These are phyloP conservation scores for Menidia menidia DNA, from an alignment of 2,797 vertebrate genomes.

Conservation along the genomic window DNA sequence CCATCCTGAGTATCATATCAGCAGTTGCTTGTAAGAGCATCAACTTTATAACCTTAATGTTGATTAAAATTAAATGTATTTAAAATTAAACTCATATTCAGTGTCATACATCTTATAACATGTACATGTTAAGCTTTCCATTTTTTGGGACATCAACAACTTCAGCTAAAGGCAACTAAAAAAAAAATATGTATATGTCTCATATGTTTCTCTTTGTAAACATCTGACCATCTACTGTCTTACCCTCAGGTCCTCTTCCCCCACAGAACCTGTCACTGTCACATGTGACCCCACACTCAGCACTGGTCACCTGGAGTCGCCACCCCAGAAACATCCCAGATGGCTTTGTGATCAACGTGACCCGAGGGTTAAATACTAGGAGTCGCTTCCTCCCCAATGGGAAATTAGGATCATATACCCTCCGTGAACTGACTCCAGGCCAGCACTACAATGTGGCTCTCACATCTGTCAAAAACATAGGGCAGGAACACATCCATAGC, in stretches of 20 bases:
- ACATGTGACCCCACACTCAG: conserved; percentile 87
- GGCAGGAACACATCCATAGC: conserved; percentile 89
- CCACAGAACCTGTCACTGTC: conserved; percentile 91
- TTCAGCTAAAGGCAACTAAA: neutral
- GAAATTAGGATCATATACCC: conserved; percentile 84
- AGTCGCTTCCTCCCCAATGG: conserved; percentile 93
- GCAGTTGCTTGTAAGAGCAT: too few species aligned
- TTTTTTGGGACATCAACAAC: too few species aligned
- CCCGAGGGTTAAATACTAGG: conserved; percentile 88
- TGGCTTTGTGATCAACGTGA: conserved; percentile 95
- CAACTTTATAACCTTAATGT: too few species aligned
- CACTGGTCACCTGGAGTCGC: conserved; percentile 88
- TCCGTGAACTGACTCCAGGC: conserved; percentile 89
- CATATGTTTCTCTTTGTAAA: neutral
- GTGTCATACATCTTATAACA: too few species aligned
- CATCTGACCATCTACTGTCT: conserved; percentile 32
- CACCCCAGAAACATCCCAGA: conserved; percentile 79
- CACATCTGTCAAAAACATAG: conserved; percentile 85
- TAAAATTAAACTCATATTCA: too few species aligned
- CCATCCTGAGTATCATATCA: too few species aligned
- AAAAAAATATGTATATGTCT: conserved; percentile 3
- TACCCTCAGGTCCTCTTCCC: conserved; percentile 87
- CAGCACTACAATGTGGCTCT: conserved; percentile 89
- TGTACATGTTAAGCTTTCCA: too few species aligned
- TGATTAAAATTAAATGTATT: too few species aligned